Base-by-base conservation (phyloP, 2,888 invertebrate genomes). In the Spodoptera exigua region DNA sequence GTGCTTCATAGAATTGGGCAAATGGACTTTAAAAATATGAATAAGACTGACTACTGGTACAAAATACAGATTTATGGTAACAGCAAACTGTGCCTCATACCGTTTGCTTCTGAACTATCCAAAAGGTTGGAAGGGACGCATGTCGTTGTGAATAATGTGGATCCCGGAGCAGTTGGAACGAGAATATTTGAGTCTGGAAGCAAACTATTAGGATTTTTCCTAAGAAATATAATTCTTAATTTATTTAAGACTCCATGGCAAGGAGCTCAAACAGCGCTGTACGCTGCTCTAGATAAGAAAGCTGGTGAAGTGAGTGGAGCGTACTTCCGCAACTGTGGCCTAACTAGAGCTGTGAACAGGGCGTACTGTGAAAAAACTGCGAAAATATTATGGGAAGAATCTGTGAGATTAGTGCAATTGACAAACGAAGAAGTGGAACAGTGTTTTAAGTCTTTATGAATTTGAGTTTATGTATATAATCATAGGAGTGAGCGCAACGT, bases 151-250 rank as follows among this genome's bases (percentile, higher is more conserved):
- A 98, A 98, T 82, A 96, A 95, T 75, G 91, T 97, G n/a, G 97
- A 98, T 89, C 98, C 98, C 0, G 98, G 98, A 10, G 94, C 96
- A 86, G 96, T 97, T 37, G 96, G 96, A 72, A 96, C 96, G 0
- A 96, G 95, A 16, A 97, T 97, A 41, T 97, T 96, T 95, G 93
- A 76, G 5, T 71, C 74, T n/a, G 46, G 58, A 0, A 73, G 70
- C 95, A 62, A 89, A 95, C 0, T 94, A 82, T 89, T 95, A 46
- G 87, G 82, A 0, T 17, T 37, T 3, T 95, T 96, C 0, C 72
- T 96, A 69, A 92, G 91, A 71, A 79, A 95, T 3, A 85, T 96
- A 7, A 89, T 95, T 4, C 64, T 58, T n/a, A 10, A 7, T 3
- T 94, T 96, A 80, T 96, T 96, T 80, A 97, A 97, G 90, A 96